These are phyloP conservation scores for Centropristis striata DNA, from an alignment of 2,113 vertebrate genomes.

Conservation along the genomic window DNA sequence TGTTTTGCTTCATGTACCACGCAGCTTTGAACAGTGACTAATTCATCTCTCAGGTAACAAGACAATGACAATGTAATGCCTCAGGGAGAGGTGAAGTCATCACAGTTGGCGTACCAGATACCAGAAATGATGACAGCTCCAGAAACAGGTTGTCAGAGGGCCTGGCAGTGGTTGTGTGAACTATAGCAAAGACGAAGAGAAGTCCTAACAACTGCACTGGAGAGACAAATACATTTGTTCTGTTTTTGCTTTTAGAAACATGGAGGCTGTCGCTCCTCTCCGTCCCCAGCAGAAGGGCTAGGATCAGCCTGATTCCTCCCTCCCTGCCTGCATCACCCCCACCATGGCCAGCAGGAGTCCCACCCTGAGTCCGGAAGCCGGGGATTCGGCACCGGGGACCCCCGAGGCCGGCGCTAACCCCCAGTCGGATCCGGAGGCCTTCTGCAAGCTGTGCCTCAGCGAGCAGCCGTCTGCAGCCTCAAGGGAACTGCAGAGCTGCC, in stretches of 20 bases:
- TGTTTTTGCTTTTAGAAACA: slow-evolving; percentile 70
- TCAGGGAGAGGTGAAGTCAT: slow-evolving; percentile 19
- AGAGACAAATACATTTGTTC: not conserved
- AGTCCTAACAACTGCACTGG: not conserved
- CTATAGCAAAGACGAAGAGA: not conserved
- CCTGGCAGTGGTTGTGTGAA: not conserved
- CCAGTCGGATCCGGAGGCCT: slow-evolving; percentile 79
- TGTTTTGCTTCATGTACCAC: slow-evolving; percentile 5
- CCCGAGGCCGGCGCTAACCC: not conserved
- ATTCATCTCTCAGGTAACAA: slow-evolving; percentile 22
- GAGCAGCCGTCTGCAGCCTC: slow-evolving; percentile 88
- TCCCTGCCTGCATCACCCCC: not conserved
- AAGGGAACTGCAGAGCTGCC: slow-evolving; percentile 90
- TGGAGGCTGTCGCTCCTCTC: slow-evolving; percentile 57
- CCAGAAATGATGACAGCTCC: slow-evolving; percentile 2
- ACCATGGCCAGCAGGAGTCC: slow-evolving; percentile 83
- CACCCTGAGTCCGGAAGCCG: slow-evolving; percentile 67
- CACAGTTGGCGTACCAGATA: not conserved
- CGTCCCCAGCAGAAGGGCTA: slow-evolving; percentile 61
- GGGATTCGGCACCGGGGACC: slow-evolving; percentile 12
- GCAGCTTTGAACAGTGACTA: slow-evolving; percentile 37
- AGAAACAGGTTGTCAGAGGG: slow-evolving; percentile 7
- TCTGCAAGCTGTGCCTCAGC: slow-evolving; percentile 94
- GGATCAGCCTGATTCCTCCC: slow-evolving; percentile 39
- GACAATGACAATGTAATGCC: slow-evolving; percentile 7